Percentiles rank a stretch among this genome's conserved stretches.
These are phyloP conservation scores for Drosophila pseudoobscura DNA, from an alignment of 1,140 invertebrate genomes.

Conservation along the genomic window DNA sequence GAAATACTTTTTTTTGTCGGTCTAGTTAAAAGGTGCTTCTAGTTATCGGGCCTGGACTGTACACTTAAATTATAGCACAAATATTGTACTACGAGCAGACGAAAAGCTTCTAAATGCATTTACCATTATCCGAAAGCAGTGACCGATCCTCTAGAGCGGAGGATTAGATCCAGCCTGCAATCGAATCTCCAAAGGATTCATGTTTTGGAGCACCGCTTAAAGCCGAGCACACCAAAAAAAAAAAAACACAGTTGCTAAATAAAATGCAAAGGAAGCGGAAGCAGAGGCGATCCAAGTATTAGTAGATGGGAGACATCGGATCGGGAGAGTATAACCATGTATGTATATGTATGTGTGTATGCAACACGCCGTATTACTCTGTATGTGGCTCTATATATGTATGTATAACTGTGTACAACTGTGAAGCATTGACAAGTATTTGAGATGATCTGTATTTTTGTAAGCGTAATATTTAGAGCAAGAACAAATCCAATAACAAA, in stretches of 20 bases:
- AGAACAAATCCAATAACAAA: slow-evolving; percentile 8
- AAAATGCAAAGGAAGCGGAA: too few relatives aligned
- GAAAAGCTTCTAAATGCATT: slow-evolving; percentile 31
- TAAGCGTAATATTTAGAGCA: slow-evolving; percentile 73
- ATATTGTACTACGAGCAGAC: neutral
- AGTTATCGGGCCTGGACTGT: slow-evolving; percentile 11
- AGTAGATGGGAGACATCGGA: neutral
- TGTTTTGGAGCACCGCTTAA: too few relatives aligned
- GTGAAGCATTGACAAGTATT: slow-evolving; percentile 75
- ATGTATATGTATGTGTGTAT: slow-evolving; percentile 42
- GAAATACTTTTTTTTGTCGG: neutral
- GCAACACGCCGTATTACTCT: neutral
- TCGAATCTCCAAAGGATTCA: neutral
- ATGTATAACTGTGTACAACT: slow-evolving; percentile 73
- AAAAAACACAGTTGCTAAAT: too few relatives aligned
- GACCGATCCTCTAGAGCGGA: too few relatives aligned
- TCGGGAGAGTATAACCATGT: slow-evolving; percentile 3
- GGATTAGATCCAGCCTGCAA: too few relatives aligned
- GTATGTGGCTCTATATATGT: slow-evolving; percentile 31
- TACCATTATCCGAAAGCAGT: slow-evolving; percentile 4
- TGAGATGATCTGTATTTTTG: slow-evolving; percentile 81
- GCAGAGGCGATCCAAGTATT: too few relatives aligned
- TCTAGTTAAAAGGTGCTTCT: slow-evolving; percentile 13
- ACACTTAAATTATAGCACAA: slow-evolving; percentile 30
- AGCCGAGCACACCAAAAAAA: too few relatives aligned